Evolutionary conservation across 2,113 vertebrate genomes (phyloP), one percentile per base, ranked within the genome.

Genomic region (Struthio camelus): DNA sequence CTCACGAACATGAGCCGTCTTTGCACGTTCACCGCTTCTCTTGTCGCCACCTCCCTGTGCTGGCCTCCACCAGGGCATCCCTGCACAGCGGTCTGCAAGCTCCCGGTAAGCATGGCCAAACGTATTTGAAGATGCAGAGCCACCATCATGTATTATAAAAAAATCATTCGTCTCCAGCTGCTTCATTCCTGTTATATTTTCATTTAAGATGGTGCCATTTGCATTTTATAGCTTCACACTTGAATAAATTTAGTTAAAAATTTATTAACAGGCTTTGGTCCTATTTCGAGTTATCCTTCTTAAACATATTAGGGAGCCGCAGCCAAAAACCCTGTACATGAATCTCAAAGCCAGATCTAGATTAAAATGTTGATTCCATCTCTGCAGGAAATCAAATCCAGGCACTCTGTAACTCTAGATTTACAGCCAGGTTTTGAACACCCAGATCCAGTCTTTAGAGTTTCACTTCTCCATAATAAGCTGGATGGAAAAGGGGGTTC

Each of bases 231-330:
- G 80, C 51, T 75, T 89, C 66, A 44, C 22, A 67, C 48, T 50
- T 87, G 72, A 90, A 90, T 76, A 94, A 89, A 97, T 94, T 76
- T 42, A 79, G 80, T 95, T 72, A 40, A 96, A 93, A 85, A 67
- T 62, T 64, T 84, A 96, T 89, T 92, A 95, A 90, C 75, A 90
- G 65, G 17, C 70, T 59, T 93, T 23, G 1, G 42, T 93, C 81
- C 80, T 81, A 89, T 84, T 84, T 87, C 83, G 85, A 87, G 86
- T 51, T 85, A 76, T 20, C 54, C 48, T 93, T 34, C 62, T 90
- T 56, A 96, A 96, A 80, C 62, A 72, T 5, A 17, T 48, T 62
- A 70, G 32, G 34, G 32, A 92, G 69, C n/a, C 90, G 73, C 80
- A 79, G 66, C 44, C 80, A 84, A 85, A 90, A 89, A 72, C 13